Evolutionary conservation across 2,888 invertebrate genomes (phyloP), one percentile per base, ranked within the genome.

Genomic region (Perizoma flavofasciatum): DNA sequence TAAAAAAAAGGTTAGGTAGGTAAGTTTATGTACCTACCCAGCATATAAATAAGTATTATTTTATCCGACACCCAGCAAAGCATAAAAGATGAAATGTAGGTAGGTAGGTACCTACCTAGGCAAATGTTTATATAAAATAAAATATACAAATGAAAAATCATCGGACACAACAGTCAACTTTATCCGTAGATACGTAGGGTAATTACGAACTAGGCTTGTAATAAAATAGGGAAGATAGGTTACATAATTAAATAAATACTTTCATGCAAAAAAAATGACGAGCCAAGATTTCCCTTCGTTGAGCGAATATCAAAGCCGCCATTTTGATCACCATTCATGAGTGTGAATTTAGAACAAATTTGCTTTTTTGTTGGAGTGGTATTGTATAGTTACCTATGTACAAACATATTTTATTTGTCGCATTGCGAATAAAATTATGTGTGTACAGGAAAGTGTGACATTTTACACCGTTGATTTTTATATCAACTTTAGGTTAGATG

Each of bases 401-500:
- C 45, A 63, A 32, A 54, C 55, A 57, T 11, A 6, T 37, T 6
- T 51, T n/a, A 47, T 43, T 55, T 53, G 56, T 63, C 49, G 62
- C 53, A 53, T 45, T 47, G 59, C 64, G 68, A 61, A 59, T 48
- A 60, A 37, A 6, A 58, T 45, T 50, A 55, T 54, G 34, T 62
- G 22, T 50, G 57, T 63, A 58, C 64, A 56, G 57, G 70, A 66
- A 69, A 75, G 85, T 87, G 85, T 87, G 39, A 57, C 48, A 49
- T 43, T 40, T 40, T 48, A 47, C 61, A 57, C 53, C 49, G 53
- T 41, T 53, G 49, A 49, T 52, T 86, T 83, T 86, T 81, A 78
- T 70, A 68, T 77, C 77, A 69, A 75, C 74, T 7, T 73, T 71
- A 75, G 51, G 46, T 71, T 75, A 83, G 78, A 83, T 83, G 78